Evolutionary conservation across 2,888 invertebrate species (phyloP).

Genomic region (Drosophila greeni): DNA sequence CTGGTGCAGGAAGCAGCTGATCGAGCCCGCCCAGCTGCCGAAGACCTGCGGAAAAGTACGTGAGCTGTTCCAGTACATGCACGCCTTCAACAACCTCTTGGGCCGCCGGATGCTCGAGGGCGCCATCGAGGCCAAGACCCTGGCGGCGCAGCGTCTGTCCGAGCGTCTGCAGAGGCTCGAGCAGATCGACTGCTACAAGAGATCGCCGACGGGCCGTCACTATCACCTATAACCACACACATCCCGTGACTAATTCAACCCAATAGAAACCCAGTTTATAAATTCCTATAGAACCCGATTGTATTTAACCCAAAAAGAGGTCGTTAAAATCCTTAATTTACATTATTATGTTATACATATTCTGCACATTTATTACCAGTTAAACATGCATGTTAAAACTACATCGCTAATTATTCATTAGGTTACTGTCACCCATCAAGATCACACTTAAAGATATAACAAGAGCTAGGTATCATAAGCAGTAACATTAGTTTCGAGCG

Average conservation of each 20-base stretch:
- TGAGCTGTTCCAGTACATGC: constrained; percentile 70
- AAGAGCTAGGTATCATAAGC: constrained; percentile 3
- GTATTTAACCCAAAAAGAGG: not conserved
- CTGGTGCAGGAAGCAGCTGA: constrained; percentile 76
- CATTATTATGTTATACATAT: too few species aligned
- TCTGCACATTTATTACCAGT: not conserved
- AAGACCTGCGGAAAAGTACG: constrained; percentile 76
- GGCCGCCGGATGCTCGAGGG: constrained; percentile 67
- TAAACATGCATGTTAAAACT: not conserved
- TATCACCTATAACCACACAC: constrained; percentile 25
- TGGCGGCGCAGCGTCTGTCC: constrained; percentile 63
- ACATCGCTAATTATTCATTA: not conserved
- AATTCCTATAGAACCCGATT: too few species aligned
- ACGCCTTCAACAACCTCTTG: constrained; percentile 68
- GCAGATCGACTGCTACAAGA: constrained; percentile 56
- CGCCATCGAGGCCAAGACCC: constrained; percentile 65
- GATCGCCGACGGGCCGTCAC: constrained; percentile 28
- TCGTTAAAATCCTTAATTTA: not conserved
- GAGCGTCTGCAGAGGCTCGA: constrained; percentile 66
- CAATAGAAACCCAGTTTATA: constrained; percentile 1
- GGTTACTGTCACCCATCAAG: not conserved
- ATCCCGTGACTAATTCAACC: constrained; percentile 20
- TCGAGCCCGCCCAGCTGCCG: constrained; percentile 77
- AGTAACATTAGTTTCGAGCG: constrained; percentile 14
- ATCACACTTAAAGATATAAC: not conserved